Evolutionary conservation across 1,140 invertebrate species (phyloP).

Genomic region (Drosophila cardini): DNA sequence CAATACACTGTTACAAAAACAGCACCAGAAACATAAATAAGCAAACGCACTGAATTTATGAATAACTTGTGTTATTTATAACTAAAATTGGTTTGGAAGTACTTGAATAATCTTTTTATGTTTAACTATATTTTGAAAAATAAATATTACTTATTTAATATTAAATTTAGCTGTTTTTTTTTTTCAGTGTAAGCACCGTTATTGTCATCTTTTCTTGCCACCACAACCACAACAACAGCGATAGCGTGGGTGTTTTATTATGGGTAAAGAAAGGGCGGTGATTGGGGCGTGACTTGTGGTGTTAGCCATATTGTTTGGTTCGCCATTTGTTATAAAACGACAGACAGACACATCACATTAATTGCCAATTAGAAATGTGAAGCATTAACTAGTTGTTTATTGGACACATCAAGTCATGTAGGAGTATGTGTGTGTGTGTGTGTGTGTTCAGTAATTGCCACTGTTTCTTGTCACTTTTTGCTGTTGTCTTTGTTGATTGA

Average conservation of each 20-base stretch:
- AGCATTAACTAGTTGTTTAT: slow-evolving; percentile 57
- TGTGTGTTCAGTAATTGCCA: slow-evolving; percentile 3
- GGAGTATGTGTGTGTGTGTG: slow-evolving; percentile 8
- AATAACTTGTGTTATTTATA: too few relatives aligned
- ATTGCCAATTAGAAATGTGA: slow-evolving; percentile 62
- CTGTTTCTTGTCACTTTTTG: slow-evolving; percentile 16
- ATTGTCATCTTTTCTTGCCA: slow-evolving; percentile 2
- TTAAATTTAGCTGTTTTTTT: too few relatives aligned
- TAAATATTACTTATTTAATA: too few relatives aligned
- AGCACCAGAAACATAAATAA: not conserved
- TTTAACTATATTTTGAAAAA: too few relatives aligned
- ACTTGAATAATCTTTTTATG: too few relatives aligned
- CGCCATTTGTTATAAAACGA: slow-evolving; percentile 57
- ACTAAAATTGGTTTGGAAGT: too few relatives aligned
- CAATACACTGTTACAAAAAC: not conserved
- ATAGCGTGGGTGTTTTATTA: not conserved
- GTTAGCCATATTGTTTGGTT: slow-evolving; percentile 43
- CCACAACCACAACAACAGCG: slow-evolving; percentile 41
- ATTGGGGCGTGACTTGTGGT: slow-evolving; percentile 9
- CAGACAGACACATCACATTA: slow-evolving; percentile 59
- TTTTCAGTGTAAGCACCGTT: too few relatives aligned
- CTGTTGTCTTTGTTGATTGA: slow-evolving; percentile 17
- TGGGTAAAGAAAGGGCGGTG: not conserved
- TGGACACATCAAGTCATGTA: slow-evolving; percentile 14
- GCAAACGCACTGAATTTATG: not conserved